Evolutionary conservation across 2,797 vertebrate genomes (phyloP).

Genomic region (Todus mexicanus): DNA sequence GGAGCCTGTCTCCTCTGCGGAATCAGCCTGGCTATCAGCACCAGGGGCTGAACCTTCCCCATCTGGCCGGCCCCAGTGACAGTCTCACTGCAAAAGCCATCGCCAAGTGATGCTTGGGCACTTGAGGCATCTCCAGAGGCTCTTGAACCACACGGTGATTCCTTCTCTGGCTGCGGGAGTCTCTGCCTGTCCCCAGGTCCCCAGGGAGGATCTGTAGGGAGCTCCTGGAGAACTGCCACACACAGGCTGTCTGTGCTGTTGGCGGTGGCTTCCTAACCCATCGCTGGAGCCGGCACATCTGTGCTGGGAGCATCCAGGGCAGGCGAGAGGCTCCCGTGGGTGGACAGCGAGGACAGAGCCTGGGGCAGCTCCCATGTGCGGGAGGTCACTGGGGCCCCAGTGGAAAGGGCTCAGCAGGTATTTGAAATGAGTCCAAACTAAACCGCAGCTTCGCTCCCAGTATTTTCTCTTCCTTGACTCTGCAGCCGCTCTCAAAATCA

Average conservation of each 20-base stretch:
- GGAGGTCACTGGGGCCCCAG: neutral
- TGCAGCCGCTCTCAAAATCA: neutral
- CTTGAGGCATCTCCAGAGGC: neutral
- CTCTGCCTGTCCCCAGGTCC: neutral
- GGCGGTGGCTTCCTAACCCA: accelerated
- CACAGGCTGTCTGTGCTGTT: neutral
- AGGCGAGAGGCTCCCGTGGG: neutral
- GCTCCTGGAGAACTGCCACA: neutral
- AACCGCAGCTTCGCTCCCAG: neutral
- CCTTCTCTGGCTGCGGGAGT: neutral
- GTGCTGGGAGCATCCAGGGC: neutral
- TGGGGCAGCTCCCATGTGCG: neutral
- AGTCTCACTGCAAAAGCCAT: neutral
- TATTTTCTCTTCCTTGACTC: conserved; percentile 33
- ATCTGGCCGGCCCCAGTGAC: neutral
- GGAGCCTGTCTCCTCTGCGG: neutral
- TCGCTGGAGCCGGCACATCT: accelerated
- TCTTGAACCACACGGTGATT: accelerated
- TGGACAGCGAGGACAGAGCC: neutral
- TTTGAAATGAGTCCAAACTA: neutral
- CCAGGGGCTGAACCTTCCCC: neutral
- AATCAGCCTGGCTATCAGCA: neutral
- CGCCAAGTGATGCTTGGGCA: neutral
- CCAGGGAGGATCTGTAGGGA: neutral
- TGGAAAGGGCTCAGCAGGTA: neutral